Conservation (phyloP, 2,888 invertebrate species). For the Hemithea aestivaria region DNA sequence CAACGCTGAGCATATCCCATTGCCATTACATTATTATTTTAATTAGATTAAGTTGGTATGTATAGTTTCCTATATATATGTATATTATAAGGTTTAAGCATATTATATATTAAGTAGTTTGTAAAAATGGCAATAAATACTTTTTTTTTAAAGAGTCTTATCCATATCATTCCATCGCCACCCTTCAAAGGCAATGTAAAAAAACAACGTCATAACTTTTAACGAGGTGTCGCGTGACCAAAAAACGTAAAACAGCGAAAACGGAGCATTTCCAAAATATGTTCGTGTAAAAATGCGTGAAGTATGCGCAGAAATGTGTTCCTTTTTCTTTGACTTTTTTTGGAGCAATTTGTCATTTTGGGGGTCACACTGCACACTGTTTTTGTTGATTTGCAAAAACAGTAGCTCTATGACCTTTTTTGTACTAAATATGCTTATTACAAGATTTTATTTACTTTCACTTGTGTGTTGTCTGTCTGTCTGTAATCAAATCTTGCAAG, state of each 20-base stretch:
- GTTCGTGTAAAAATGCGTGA: slow-evolving; percentile 24
- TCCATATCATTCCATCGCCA: slow-evolving; percentile 26
- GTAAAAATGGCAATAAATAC: too few species aligned
- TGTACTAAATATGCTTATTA: neutral
- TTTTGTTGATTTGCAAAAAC: too few species aligned
- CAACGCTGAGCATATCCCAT: too few species aligned
- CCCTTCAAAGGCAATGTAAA: slow-evolving; percentile 24
- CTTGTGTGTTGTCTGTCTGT: too few species aligned
- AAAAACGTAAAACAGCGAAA: slow-evolving; percentile 20
- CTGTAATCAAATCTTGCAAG: neutral
- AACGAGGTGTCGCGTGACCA: slow-evolving; percentile 32
- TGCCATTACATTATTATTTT: too few species aligned
- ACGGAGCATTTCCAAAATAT: slow-evolving; percentile 22
- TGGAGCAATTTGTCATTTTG: slow-evolving; percentile 40
- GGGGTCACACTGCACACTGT: too few species aligned
- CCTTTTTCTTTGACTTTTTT: slow-evolving; percentile 20
- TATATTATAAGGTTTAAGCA: too few species aligned
- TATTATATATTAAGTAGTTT: too few species aligned
- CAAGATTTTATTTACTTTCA: too few species aligned
- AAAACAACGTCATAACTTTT: slow-evolving; percentile 24
- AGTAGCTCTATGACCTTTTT: neutral
- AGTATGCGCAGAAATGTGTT: slow-evolving; percentile 31
- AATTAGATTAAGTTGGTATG: too few species aligned
- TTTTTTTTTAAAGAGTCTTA: slow-evolving; percentile 14
- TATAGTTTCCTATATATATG: too few species aligned